Evolutionary conservation across 2,113 vertebrate species (phyloP).

Genomic region (Balaeniceps rex): DNA sequence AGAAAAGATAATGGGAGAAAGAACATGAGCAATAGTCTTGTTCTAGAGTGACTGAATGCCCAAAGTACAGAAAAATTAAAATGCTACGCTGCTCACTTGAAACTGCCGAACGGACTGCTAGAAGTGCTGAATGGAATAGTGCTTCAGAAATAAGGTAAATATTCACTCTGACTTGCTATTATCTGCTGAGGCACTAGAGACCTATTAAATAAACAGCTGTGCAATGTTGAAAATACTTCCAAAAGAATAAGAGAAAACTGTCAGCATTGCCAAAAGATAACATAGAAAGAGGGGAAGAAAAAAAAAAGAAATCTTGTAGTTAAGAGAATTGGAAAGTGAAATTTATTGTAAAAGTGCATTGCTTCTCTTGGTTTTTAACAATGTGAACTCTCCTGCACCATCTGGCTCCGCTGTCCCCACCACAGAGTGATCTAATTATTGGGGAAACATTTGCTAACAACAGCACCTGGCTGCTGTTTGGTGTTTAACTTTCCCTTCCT

Average conservation of each 20-base stretch:
- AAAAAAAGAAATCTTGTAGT: not conserved
- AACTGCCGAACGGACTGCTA: not conserved
- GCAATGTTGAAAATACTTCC: constrained; percentile 55
- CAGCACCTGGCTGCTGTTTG: constrained; percentile 27
- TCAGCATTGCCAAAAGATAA: constrained; percentile 50
- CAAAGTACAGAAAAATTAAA: constrained; percentile 43
- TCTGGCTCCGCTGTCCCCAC: not conserved
- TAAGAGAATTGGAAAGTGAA: not conserved
- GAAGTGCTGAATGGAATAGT: constrained; percentile 9
- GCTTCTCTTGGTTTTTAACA: not conserved
- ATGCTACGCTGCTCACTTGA: not conserved
- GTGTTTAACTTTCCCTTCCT: constrained; percentile 12
- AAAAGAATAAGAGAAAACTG: constrained; percentile 47
- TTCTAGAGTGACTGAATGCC: not conserved
- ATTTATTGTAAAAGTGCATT: not conserved
- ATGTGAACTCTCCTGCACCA: not conserved
- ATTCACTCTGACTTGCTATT: constrained; percentile 55
- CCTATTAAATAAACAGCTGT: constrained; percentile 68
- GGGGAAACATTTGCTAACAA: constrained; percentile 16
- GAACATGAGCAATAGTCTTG: not conserved
- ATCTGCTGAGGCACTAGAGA: constrained; percentile 54
- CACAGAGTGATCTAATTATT: not conserved
- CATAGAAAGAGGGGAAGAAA: not conserved
- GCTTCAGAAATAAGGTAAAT: constrained; percentile 59
- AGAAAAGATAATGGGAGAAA: not conserved